phyloP scores from a whole-genome alignment of 2,797 vertebrate genomes.

The Lophotriccus pileatus region DNA sequence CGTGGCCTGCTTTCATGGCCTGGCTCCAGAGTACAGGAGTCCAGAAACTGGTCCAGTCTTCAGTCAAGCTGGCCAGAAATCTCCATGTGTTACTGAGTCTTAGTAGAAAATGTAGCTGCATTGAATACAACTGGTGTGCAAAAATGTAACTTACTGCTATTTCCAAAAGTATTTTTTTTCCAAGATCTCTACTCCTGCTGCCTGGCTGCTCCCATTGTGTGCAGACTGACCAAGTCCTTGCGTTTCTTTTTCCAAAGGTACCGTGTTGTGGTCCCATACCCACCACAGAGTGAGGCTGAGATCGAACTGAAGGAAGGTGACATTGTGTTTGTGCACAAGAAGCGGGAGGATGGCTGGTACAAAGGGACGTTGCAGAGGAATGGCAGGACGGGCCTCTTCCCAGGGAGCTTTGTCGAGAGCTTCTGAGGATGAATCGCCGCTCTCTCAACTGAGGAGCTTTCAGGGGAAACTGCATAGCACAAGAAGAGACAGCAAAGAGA shows the following conservation, averaged over 20 bases:
- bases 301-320: constrained; percentile 84
- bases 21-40: background rate
- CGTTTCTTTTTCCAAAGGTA: constrained; percentile 66
- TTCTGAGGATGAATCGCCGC: constrained; percentile 57
- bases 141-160: background rate
- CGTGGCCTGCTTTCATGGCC: background rate
- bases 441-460: constrained; percentile 24
- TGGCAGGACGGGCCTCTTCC: constrained; percentile 82
- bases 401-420: constrained; percentile 84
- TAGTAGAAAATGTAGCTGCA: background rate
- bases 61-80: background rate
- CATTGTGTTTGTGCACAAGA: constrained; percentile 84
- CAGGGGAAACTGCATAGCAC: constrained; percentile 63
- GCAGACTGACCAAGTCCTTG: background rate
- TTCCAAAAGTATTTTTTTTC: background rate
- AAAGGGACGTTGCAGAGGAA: constrained; percentile 83
- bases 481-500: constrained; percentile 64
- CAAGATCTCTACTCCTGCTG: background rate
- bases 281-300: constrained; percentile 81
- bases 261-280: constrained; percentile 81
- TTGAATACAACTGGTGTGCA: background rate
- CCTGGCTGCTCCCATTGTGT: background rate
- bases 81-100: background rate
- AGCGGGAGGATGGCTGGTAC: constrained; percentile 84
- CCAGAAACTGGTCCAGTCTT: background rate